Evolutionary conservation across 2,797 vertebrate species (phyloP).

Genomic region (Myotis vivesi): DNA sequence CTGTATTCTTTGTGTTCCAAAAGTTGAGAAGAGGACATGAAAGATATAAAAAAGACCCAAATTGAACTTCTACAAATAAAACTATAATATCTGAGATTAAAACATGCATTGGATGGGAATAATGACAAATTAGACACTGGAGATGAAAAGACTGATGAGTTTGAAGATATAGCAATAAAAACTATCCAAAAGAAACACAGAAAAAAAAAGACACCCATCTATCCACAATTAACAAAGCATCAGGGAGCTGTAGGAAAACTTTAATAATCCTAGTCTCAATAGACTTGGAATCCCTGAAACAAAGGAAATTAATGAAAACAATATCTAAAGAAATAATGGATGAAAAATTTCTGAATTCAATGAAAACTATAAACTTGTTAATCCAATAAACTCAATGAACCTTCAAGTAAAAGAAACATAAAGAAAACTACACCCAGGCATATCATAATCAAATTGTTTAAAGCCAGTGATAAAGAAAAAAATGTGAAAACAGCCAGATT

Average conservation of each 20-base stretch:
- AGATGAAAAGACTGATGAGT: background rate
- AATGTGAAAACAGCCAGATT: background rate
- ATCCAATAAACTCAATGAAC: background rate
- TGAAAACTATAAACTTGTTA: background rate
- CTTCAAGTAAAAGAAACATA: background rate
- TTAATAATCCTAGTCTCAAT: background rate
- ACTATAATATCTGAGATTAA: background rate
- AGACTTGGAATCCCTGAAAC: background rate
- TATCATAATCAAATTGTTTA: background rate
- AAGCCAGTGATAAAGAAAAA: background rate
- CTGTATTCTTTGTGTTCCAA: background rate
- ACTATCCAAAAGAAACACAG: background rate
- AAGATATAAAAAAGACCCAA: background rate
- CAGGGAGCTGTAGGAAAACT: background rate
- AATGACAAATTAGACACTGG: constrained; percentile 9
- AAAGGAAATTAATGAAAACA: background rate
- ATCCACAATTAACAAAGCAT: background rate
- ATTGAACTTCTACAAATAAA: background rate
- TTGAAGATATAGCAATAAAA: background rate
- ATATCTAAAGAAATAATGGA: background rate
- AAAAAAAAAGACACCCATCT: background rate
- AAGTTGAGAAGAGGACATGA: background rate
- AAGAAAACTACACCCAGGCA: background rate
- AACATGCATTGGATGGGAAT: background rate
- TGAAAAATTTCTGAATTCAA: background rate